Evolutionary conservation across 2,888 invertebrate species (phyloP).

Genomic region (Adelphocoris suturalis): DNA sequence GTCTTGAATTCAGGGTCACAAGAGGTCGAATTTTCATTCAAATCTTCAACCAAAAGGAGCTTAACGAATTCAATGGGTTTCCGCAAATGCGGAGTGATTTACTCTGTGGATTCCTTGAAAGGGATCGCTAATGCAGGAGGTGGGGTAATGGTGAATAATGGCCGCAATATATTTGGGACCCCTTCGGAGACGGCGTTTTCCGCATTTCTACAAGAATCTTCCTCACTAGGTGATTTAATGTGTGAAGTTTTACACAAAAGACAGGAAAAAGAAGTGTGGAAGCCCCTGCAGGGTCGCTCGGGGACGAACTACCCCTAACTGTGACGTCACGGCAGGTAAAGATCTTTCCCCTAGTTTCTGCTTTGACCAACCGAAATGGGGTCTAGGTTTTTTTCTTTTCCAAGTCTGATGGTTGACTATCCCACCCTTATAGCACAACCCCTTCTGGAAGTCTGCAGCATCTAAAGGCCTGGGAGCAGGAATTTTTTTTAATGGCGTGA

Average conservation of each 20-base stretch:
- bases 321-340: constrained; percentile 42
- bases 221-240: constrained; percentile 46
- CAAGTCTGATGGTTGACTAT: constrained; percentile 15
- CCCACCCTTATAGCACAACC: neutral
- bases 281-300: neutral
- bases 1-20: neutral
- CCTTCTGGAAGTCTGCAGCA: neutral
- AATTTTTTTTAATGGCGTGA: neutral
- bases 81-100: constrained; percentile 29
- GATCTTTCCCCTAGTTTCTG: constrained; percentile 37
- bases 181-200: neutral
- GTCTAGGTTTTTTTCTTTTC: constrained; percentile 6
- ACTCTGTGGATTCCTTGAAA: constrained; percentile 36
- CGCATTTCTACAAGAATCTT: constrained; percentile 41
- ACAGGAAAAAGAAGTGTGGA: neutral
- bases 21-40: constrained; percentile 14
- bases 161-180: neutral
- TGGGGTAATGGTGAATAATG: constrained; percentile 20
- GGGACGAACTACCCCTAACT: constrained; percentile 24
- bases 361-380: constrained; percentile 35
- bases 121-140: constrained; percentile 19
- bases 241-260: constrained; percentile 50
- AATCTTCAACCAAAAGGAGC: neutral
- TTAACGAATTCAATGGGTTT: constrained; percentile 31
- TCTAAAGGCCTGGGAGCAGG: constrained; percentile 20